Evolutionary conservation across 2,113 vertebrate species (phyloP).

Genomic region (Dolichallabes microphthalmus): DNA sequence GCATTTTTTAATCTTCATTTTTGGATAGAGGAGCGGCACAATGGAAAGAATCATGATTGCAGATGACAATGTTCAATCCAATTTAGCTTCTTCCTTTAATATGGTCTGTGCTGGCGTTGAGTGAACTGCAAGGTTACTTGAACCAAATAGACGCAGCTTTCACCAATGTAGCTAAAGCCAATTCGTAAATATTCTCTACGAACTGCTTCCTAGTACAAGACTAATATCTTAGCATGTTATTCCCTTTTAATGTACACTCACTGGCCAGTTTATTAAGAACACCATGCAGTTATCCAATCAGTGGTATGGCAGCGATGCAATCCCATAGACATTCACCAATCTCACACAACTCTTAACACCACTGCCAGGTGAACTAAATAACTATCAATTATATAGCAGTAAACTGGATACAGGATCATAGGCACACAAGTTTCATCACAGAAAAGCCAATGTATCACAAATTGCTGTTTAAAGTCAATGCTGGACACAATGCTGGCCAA

Average conservation of each 20-base stretch:
- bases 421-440: no score
- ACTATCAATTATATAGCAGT: no score
- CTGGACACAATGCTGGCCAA: no score
- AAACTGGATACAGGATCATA: no score
- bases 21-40: conserved; percentile 45
- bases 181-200: background rate
- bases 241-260: background rate
- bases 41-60: conserved; percentile 54
- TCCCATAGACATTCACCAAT: background rate
- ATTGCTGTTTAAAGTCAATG: no score
- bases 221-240: background rate
- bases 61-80: conserved; percentile 52
- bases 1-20: conserved; percentile 54
- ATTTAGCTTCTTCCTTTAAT: conserved; percentile 51
- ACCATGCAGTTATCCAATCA: background rate
- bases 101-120: conserved; percentile 14
- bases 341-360: no score
- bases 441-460: no score
- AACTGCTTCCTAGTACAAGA: background rate
- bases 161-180: background rate
- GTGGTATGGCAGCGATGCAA: background rate
- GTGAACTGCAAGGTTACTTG: conserved; percentile 48
- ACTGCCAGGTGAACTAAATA: no score
- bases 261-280: background rate
- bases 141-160: conserved; percentile 17